Evolutionary conservation across 2,888 invertebrate species (phyloP), one percentile per base, ranked within the genome.

Genomic region (Synergus itoensis): DNA sequence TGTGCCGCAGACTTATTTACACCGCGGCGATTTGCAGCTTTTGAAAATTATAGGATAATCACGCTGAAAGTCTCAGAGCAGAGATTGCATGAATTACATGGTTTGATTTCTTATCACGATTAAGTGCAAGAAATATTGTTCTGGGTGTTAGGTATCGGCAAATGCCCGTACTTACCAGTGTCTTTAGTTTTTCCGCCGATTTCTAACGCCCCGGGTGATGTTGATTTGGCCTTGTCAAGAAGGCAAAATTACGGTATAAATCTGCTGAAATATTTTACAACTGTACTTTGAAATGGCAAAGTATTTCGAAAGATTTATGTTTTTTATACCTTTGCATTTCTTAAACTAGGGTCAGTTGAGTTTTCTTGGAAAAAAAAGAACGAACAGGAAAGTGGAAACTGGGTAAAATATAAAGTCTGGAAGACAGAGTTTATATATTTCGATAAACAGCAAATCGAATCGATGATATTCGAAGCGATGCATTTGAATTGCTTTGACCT

Each of bases 401-500:
- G 9, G 64, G 45, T 45, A 45, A 48, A 48, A 16, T 48, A 73
- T 36, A 28, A 73, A 28, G 1, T 53, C 48, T 73, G 16, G 45
- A 53, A 48, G 45, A 12, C 14, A 48, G 21, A 45, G 18, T 0
- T n/a, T 60, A 45, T 48, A 45, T 45, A 48, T 69, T 69, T 69
- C 48, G 9, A 45, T 69, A 45, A 73, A 73, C 53, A 53, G 69
- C 53, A 40, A 73, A 73, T 53, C 53, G 69, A 53, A 73, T 73
- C 16, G n/a, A 36, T 73, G 69, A 73, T 73, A 73, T 73, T 73
- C 16, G 69, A 53, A 48, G 69, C 69, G 48, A 73, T 73, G 69
- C 53, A 73, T 73, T 73, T 73, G 69, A 73, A 73, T 73, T 73
- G 69, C 69, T 73, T 73, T 73, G 69, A 73, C 69, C 69, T n/a